Evolutionary conservation across 2,888 invertebrate genomes (phyloP).

Genomic region (Apeira syringaria): DNA sequence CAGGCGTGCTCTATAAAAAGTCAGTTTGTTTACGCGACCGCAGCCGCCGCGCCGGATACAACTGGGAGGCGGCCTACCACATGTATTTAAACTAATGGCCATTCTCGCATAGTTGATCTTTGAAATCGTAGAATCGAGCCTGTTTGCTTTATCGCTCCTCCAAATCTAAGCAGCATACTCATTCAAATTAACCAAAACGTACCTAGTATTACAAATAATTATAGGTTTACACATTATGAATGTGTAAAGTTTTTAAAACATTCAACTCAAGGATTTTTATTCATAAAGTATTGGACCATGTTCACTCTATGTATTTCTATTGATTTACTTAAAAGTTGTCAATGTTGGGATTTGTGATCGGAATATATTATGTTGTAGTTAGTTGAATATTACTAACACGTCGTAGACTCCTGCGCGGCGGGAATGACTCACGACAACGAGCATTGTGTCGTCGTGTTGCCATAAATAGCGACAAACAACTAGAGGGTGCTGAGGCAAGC

Average conservation of each 20-base stretch:
- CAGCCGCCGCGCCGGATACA: constrained; percentile 72
- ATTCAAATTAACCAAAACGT: not conserved
- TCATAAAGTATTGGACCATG: constrained; percentile 7
- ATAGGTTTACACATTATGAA: too few species aligned
- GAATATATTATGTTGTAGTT: constrained; percentile 47
- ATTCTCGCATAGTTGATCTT: constrained; percentile 37
- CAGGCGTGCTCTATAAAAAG: constrained; percentile 76
- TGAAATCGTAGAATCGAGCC: constrained; percentile 1
- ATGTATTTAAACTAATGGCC: constrained; percentile 56
- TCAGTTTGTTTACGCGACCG: constrained; percentile 67
- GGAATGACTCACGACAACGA: constrained; percentile 50
- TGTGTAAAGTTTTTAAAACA: too few species aligned
- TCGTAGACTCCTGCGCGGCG: constrained; percentile 43
- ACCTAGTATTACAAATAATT: too few species aligned
- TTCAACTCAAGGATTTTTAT: too few species aligned
- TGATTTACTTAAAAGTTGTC: constrained; percentile 14
- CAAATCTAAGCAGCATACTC: not conserved
- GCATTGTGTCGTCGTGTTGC: constrained; percentile 60
- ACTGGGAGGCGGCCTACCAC: constrained; percentile 58
- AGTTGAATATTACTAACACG: constrained; percentile 53
- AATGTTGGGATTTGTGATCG: constrained; percentile 36
- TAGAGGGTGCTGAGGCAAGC: constrained; percentile 48
- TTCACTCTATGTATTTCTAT: constrained; percentile 1
- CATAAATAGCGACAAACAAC: constrained; percentile 62
- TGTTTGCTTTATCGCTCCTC: constrained; percentile 13